Evolutionary conservation across 92 coral and sea anemone genomes (phyloP), one percentile per base, ranked within the genome.

Genomic region (Nematostella vectensis): DNA sequence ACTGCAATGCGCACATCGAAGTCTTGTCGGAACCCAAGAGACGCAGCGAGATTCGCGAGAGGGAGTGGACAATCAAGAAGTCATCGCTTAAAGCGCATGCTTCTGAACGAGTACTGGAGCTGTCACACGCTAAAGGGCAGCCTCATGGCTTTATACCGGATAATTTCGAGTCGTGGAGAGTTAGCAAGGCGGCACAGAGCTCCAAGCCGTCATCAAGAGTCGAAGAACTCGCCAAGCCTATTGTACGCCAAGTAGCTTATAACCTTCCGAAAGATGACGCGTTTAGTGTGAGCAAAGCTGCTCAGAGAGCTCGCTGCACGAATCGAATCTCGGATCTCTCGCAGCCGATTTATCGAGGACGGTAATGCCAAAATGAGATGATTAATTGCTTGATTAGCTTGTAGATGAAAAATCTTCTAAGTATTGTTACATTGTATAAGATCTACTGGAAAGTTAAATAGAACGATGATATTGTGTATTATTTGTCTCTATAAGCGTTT

Each of bases 221-320:
- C 11, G 83, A 82, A n/a, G 85, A 81, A 33, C 73, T 93, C 6
- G 70, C 96, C 20, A 76, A 75, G 58, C 99, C 99, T 2, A 62
- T 69, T 0, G 68, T 73, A 47, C 65, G 96, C 3, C 82, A 73
- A 62, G 68, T 87, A 27, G 94, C 82, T 28, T 78, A 83, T 27
- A 93, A 93, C 62, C 65, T 93, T 36, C 99, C 99, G 2, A 88
- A 75, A 15, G 56, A 70, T 13, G 95, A 93, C 65, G 96, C 99
- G 17, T 93, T 93, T 67, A 54, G 57, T 15, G 99, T 93, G 10
- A 74, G 75, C 51, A 62, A 55, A 29, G 88, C 99, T 6, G 99
- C 99, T 0, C 76, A 73, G 45, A 82, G 65, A n/a, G 99, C 99
- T 0, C 65, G 29, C 11, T 88, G 96, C 48, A 80, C 91, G 12